Evolutionary conservation across 2,888 invertebrate species (phyloP), one percentile per base, ranked within the genome.

Genomic region (Leuctra nigra): DNA sequence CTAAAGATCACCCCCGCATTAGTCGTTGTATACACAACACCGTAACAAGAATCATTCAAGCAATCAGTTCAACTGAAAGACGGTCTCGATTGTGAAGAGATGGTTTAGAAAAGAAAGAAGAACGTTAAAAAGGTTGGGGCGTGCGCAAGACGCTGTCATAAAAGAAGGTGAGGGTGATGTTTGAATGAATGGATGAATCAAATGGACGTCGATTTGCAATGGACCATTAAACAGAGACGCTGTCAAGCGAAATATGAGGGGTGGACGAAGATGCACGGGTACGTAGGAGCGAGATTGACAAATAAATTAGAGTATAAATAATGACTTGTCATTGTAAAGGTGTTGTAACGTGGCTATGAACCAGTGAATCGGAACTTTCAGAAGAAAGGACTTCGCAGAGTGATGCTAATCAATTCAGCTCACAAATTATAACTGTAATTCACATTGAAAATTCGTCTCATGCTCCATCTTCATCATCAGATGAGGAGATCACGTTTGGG

Each of bases 1-100:
- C 35, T 18, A n/a, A 47, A 16, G 35, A 33, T 29, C 54, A 54
- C 54, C 54, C 54, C 54, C 54, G 54, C 54, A 33, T 29, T 33
- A 36, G 33, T 29, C 54, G 22, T 46, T 54, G 46, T 54, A 44
- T 39, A 54, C 54, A 54, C 54, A 54, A 54, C 54, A 54, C 18
- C 35, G 20, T 54, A 54, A 54, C 54, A 54, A 41, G 54, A 41
- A 44, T 54, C 46, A 54, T 14, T 46, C 54, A 44, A 46, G 44
- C 54, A 54, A 48, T 48, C 48, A 25, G 29, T 14, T 48, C 14
- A 48, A 29, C 33, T n/a, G 33, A n/a, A n/a, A n/a, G n/a, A n/a
- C n/a, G n/a, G n/a, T n/a, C n/a, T n/a, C n/a, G n/a, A n/a, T n/a
- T n/a, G n/a, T n/a, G n/a, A n/a, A n/a, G n/a, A 33, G 11, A 13